Evolutionary conservation across 2,888 invertebrate genomes (phyloP), one percentile per base, ranked within the genome.

Genomic region (Ernsta delagoae): DNA sequence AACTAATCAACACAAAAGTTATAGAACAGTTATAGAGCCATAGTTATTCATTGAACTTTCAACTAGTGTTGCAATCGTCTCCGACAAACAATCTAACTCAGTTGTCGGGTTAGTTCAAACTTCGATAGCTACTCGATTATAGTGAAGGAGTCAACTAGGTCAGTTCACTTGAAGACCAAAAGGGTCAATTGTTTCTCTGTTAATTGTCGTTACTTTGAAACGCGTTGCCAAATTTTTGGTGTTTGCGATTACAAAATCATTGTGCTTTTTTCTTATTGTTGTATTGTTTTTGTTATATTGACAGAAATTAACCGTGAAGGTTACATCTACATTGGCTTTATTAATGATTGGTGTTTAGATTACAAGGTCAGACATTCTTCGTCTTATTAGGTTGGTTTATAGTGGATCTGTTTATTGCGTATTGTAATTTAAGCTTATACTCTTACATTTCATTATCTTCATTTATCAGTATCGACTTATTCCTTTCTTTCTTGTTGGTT

Each of bases 121-220:
- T 48, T 59, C 65, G 59, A 65, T 65, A 50, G 65, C 53, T 59
- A 65, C 41, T 59, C 65, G 59, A 65, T 65, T 65, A 65, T 41
- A 59, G 36, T 8, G 31, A 65, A 24, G 59, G 31, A 59, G 57
- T 59, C 48, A 57, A 39, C 48, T 48, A 24, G 65, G 36, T 65
- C 41, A 57, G 48, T 34, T 36, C 54, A 57, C 56, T 57, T 45
- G 45, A 39, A 43, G 36, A 65, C 36, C 34, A 16, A 59, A n/a
- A 59, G 65, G 59, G 59, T 59, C 59, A 59, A 65, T 59, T 59
- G 65, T 59, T 65, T 59, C 65, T 65, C 65, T 50, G 34, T 11
- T 36, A 65, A 59, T 50, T 65, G 48, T 12, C 48, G 48, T 24
- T 53, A 16, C 24, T 50, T 50, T 3, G 7, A 50, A 50, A 50